phyloP scores from a whole-genome alignment of 2,113 vertebrate species.

The Corythaeola cristata region DNA sequence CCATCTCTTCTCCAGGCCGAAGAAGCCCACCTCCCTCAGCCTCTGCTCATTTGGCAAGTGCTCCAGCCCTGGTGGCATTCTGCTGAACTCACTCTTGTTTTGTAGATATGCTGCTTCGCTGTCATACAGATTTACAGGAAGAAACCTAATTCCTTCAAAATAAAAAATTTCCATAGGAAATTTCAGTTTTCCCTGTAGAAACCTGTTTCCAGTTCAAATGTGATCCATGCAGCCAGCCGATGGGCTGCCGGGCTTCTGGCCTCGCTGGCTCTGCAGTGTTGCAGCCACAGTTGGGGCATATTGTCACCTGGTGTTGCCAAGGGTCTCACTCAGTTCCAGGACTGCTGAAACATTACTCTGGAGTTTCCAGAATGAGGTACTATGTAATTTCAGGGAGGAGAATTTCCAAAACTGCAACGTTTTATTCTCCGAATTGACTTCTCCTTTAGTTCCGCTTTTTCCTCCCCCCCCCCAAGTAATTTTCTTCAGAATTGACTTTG shows the following conservation, averaged over 20 bases:
- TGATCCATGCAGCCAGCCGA: background rate
- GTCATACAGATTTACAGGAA: background rate
- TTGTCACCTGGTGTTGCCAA: background rate
- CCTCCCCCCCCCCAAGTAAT: background rate
- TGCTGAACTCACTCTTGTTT: background rate
- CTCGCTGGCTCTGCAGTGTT: fast-evolving
- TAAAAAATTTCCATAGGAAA: background rate
- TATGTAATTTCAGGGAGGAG: slow-evolving; percentile 16
- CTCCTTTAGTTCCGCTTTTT: background rate
- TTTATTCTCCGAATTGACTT: background rate
- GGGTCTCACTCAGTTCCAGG: background rate
- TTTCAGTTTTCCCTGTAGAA: background rate
- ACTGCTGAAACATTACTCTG: background rate
- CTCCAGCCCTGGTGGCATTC: background rate
- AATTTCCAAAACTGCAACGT: slow-evolving; percentile 12
- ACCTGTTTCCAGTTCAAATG: background rate
- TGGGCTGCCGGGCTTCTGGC: background rate
- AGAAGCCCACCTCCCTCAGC: background rate
- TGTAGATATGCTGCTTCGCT: background rate
- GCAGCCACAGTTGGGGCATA: background rate
- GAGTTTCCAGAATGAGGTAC: slow-evolving; percentile 28
- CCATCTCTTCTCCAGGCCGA: background rate
- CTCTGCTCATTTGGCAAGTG: background rate
- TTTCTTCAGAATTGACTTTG: background rate
- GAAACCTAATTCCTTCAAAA: background rate